These are phyloP conservation scores for Myrmophylax atrothorax DNA, from an alignment of 2,113 vertebrate genomes.

Conservation along the genomic window DNA sequence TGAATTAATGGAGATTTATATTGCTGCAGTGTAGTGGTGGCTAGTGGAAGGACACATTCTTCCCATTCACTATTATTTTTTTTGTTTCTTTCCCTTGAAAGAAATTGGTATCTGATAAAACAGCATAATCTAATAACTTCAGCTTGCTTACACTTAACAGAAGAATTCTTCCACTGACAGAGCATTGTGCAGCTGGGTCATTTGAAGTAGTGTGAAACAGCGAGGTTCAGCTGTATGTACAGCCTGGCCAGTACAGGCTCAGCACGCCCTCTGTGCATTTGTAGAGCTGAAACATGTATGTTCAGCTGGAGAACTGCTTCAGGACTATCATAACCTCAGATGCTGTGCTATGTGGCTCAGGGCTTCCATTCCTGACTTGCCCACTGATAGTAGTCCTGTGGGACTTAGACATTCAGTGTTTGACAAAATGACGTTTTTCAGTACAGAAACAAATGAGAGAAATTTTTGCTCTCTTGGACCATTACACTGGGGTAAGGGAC, in stretches of 20 bases:
- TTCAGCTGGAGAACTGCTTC: not conserved
- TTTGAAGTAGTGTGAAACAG: not conserved
- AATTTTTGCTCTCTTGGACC: not conserved
- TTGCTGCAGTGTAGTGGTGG: not conserved
- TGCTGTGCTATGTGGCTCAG: not conserved
- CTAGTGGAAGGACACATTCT: not conserved
- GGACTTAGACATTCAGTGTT: not conserved
- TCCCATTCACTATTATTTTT: not conserved
- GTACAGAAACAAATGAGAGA: not conserved
- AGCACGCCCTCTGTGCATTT: not conserved
- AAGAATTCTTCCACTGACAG: not conserved
- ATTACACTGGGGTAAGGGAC: not conserved
- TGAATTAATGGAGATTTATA: not conserved
- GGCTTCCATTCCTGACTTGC: not conserved
- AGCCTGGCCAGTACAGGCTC: not conserved
- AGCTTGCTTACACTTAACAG: not conserved
- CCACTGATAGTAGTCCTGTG: accelerated
- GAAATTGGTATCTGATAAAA: not conserved
- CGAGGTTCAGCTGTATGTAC: not conserved
- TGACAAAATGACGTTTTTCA: not conserved
- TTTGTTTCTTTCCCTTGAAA: not conserved
- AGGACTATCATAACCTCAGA: not conserved
- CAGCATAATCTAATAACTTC: not conserved
- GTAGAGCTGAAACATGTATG: not conserved
- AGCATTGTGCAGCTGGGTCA: not conserved